Evolutionary conservation across 2,113 vertebrate genomes (phyloP).

Genomic region (Numida meleagris): DNA sequence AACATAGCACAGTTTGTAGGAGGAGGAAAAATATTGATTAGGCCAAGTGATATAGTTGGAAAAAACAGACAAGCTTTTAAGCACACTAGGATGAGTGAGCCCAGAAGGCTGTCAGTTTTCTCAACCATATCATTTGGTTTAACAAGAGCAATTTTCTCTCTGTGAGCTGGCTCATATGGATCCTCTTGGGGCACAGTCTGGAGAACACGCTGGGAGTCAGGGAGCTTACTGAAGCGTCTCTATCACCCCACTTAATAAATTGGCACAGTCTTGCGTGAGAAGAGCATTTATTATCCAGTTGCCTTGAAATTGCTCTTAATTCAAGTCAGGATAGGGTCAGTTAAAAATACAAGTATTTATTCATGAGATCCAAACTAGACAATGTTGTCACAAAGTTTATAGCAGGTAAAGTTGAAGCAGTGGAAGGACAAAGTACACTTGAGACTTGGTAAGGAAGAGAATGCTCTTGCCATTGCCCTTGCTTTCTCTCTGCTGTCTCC

Average conservation of each 20-base stretch:
- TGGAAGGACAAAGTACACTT: background rate
- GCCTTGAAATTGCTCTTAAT: background rate
- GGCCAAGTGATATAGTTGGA: background rate
- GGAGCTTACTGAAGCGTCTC: background rate
- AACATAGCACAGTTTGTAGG: background rate
- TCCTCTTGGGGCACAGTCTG: background rate
- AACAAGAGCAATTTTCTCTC: background rate
- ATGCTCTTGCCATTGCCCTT: background rate
- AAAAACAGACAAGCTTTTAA: background rate
- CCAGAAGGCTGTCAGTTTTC: background rate
- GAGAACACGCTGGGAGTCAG: background rate
- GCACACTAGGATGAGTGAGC: background rate
- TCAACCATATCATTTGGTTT: background rate
- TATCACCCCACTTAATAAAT: background rate
- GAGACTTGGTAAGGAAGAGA: background rate
- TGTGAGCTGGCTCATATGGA: background rate
- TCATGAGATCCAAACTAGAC: background rate
- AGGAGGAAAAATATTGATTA: slow-evolving; percentile 9
- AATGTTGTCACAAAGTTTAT: background rate
- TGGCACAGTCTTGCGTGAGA: background rate
- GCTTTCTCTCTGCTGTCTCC: background rate
- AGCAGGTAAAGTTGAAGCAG: background rate
- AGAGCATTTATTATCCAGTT: background rate
- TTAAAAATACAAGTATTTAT: background rate
- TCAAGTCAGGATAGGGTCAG: background rate